phyloP scores from a whole-genome alignment of 2,113 vertebrate species.

The Telmatochromis sp. region DNA sequence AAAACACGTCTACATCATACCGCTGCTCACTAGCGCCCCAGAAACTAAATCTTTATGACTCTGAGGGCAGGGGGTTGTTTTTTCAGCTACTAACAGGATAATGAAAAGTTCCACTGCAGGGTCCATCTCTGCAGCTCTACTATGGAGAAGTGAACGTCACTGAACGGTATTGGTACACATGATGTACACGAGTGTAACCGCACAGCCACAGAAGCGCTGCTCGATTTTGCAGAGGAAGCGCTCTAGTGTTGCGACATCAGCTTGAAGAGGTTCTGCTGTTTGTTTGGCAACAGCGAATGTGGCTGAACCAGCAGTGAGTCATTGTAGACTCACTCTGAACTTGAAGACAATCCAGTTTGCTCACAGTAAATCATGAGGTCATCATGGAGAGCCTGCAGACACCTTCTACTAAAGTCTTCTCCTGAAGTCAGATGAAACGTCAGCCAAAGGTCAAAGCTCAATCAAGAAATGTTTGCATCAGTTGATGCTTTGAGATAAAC shows the following conservation, averaged over 20 bases:
- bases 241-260: neutral
- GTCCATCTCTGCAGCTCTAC: neutral
- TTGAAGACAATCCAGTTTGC: neutral
- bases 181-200: neutral
- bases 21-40: no score
- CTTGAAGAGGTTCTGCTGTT: neutral
- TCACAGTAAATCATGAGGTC: neutral
- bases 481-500: neutral
- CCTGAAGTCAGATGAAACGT: neutral
- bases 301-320: slow-evolving; percentile 3
- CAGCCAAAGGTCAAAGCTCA: neutral
- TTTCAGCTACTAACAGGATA: neutral
- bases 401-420: neutral
- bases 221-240: neutral
- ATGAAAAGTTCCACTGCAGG: neutral
- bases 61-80: neutral
- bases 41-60: no score
- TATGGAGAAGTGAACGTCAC: neutral
- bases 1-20: no score
- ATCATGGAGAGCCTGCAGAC: neutral
- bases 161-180: neutral
- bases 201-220: neutral
- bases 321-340: neutral
- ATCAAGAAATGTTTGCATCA: neutral
- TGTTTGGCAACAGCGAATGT: neutral